phyloP scores from a whole-genome alignment of 2,888 invertebrate genomes.

The Anticlea derivata region DNA sequence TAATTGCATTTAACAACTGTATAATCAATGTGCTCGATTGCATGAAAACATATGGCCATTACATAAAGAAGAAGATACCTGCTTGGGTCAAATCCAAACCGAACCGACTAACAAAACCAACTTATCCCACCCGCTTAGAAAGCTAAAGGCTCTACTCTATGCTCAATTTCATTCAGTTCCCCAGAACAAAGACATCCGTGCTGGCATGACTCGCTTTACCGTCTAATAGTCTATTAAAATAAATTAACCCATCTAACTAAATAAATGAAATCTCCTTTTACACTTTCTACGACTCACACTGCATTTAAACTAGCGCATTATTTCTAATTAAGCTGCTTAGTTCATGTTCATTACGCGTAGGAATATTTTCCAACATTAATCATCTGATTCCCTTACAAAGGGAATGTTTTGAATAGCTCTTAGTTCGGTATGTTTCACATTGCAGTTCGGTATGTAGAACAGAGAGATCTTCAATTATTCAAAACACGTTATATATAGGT shows the following conservation, averaged over 20 bases:
- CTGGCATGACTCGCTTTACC: slow-evolving; percentile 21
- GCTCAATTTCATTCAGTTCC: background rate
- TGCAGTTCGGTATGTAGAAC: background rate
- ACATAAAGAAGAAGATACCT: too few relatives aligned
- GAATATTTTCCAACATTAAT: slow-evolving; percentile 21
- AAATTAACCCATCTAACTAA: slow-evolving; percentile 25
- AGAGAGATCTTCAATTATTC: background rate
- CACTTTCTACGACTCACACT: slow-evolving; percentile 29
- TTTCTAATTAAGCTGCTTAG: slow-evolving; percentile 20
- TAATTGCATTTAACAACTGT: too few relatives aligned
- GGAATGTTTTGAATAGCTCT: slow-evolving; percentile 25
- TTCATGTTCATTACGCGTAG: slow-evolving; percentile 19
- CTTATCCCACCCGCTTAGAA: too few relatives aligned
- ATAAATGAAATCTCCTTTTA: slow-evolving; percentile 20
- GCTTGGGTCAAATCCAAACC: too few relatives aligned
- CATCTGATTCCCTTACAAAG: slow-evolving; percentile 24
- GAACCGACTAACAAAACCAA: too few relatives aligned
- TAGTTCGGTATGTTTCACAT: background rate
- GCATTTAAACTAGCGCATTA: slow-evolving; percentile 8
- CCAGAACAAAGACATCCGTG: slow-evolving; percentile 16
- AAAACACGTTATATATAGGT: too few relatives aligned
- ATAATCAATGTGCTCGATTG: too few relatives aligned
- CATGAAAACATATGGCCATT: too few relatives aligned
- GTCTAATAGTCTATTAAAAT: slow-evolving; percentile 23
- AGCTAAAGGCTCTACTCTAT: background rate